These are phyloP conservation scores for Megalonaias nervosa DNA, from an alignment of 1,140 invertebrate genomes.

Conservation along the genomic window DNA sequence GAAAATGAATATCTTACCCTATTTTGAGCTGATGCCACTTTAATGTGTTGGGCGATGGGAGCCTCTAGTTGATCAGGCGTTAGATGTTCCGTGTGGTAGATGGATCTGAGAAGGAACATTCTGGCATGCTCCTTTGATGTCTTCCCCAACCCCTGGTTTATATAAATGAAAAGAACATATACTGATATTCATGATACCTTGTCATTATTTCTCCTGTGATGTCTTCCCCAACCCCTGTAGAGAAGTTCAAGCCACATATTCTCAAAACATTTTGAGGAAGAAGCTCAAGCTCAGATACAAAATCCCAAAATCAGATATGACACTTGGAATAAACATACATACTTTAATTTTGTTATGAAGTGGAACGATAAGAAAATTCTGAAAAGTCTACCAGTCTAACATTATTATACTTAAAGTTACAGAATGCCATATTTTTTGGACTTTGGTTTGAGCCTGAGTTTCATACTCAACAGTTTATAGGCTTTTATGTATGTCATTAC, in stretches of 20 bases:
- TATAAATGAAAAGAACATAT: not conserved
- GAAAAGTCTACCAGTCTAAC: not conserved
- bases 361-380: not conserved
- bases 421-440: too few species aligned
- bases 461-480: too few species aligned
- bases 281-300: not conserved
- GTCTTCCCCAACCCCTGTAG: too few species aligned
- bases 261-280: too few species aligned
- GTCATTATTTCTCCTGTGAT: not conserved
- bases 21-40: slow-evolving; percentile 44
- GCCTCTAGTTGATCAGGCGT: slow-evolving; percentile 18
- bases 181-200: not conserved
- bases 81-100: slow-evolving; percentile 53
- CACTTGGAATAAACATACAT: not conserved
- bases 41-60: slow-evolving; percentile 47
- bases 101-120: slow-evolving; percentile 54
- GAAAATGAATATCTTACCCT: slow-evolving; percentile 38
- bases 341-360: not conserved
- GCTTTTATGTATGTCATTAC: too few species aligned
- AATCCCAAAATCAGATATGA: too few species aligned
- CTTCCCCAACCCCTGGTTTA: slow-evolving; percentile 34
- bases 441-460: too few species aligned
- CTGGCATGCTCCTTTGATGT: slow-evolving; percentile 34
- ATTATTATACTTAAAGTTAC: too few species aligned
- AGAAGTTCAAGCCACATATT: too few species aligned